A percentile compares a stretch with the other conserved stretches of the same genome.
These are phyloP conservation scores for Hassar affinis DNA, from an alignment of 2,113 vertebrate genomes.

Conservation along the genomic window DNA sequence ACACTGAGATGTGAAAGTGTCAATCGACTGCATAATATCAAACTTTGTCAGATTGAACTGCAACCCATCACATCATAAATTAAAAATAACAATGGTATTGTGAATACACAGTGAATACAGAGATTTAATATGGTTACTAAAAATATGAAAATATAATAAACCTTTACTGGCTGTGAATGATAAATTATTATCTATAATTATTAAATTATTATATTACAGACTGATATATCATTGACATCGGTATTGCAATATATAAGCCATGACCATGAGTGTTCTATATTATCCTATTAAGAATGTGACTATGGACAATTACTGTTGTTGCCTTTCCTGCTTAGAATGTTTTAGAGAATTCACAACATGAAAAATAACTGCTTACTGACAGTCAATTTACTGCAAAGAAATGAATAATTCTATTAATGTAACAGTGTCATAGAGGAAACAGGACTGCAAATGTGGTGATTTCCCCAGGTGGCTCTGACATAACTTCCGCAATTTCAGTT, in stretches of 20 bases:
- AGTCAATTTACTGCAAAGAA: background rate
- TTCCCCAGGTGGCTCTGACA: background rate
- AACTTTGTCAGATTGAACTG: background rate
- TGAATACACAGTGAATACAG: background rate
- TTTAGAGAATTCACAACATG: background rate
- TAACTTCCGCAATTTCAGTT: conserved; percentile 28
- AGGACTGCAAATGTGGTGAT: background rate
- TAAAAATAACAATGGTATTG: background rate
- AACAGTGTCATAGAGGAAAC: background rate
- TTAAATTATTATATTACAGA: too few species aligned
- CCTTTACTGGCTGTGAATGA: too few species aligned
- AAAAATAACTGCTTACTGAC: background rate
- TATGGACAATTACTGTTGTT: background rate
- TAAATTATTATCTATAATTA: too few species aligned
- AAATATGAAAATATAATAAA: background rate
- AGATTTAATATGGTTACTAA: background rate
- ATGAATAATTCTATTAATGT: background rate
- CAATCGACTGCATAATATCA: background rate
- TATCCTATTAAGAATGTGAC: background rate
- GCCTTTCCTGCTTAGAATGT: background rate
- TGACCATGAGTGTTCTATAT: background rate
- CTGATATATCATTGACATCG: too few species aligned
- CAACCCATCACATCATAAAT: too few species aligned
- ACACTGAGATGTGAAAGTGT: conserved; percentile 22
- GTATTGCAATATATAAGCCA: background rate